These are phyloP conservation scores for Agriotes lineatus DNA, from an alignment of 2,888 invertebrate species.

Conservation along the genomic window DNA sequence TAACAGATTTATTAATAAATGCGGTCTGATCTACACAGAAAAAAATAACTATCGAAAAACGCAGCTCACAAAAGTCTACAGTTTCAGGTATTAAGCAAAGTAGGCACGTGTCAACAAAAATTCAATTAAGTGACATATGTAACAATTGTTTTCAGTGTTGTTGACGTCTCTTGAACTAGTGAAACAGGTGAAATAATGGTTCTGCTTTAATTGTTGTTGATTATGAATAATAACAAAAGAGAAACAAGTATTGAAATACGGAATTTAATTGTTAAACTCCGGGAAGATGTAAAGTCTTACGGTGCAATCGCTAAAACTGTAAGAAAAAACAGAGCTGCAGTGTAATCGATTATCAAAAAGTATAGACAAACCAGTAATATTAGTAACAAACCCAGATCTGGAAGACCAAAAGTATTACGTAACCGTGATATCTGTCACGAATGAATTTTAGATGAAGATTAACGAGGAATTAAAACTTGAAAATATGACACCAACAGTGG, in stretches of 20 bases:
- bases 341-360: too few species aligned
- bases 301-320: neutral
- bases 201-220: neutral
- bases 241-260: neutral
- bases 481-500: neutral
- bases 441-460: neutral
- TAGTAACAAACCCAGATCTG: neutral
- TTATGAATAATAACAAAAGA: neutral
- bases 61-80: neutral
- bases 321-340: neutral
- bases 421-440: neutral
- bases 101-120: neutral
- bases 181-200: neutral
- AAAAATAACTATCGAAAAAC: too few species aligned
- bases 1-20: too few species aligned
- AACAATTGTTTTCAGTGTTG: neutral
- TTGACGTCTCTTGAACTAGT: neutral
- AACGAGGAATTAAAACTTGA: neutral
- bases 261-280: neutral
- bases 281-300: neutral
- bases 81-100: neutral
- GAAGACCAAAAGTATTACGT: neutral
- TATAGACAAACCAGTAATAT: neutral
- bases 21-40: too few species aligned
- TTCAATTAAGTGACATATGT: neutral